phyloP scores from a whole-genome alignment of 1,140 invertebrate species.

The Apolygus lucorum region DNA sequence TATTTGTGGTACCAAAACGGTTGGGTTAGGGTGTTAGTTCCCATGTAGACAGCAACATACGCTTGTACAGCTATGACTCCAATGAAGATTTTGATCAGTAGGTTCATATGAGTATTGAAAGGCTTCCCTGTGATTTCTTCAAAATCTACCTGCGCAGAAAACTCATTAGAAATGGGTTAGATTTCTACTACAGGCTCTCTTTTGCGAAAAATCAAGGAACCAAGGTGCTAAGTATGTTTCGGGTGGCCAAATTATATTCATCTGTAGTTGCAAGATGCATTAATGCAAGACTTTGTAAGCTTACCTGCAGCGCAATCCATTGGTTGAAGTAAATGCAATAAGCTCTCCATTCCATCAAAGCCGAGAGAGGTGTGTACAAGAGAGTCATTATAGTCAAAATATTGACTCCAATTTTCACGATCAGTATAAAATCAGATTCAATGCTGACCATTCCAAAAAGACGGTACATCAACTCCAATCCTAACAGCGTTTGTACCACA shows the following conservation, averaged over 20 bases:
- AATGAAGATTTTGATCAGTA: not conserved
- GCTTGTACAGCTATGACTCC: not conserved
- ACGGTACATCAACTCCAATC: not conserved
- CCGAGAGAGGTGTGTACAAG: not conserved
- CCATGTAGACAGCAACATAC: not conserved
- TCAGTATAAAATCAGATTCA: not conserved
- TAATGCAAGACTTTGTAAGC: no score
- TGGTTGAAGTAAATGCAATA: conserved; percentile 7
- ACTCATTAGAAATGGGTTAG: not conserved
- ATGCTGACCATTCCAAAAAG: not conserved
- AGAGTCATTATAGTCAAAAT: not conserved
- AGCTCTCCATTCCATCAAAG: conserved; percentile 8
- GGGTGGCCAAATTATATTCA: no score
- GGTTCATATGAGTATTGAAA: not conserved
- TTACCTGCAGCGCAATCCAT: conserved; percentile 3
- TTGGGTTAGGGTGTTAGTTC: not conserved
- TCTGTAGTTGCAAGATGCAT: no score
- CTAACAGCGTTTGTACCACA: not conserved
- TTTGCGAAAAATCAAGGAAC: not conserved
- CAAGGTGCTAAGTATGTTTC: no score
- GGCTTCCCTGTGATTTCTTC: conserved; percentile 2
- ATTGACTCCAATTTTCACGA: conserved; percentile 1
- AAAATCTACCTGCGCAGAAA: conserved; percentile 2
- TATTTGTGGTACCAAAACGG: conserved; percentile 2
- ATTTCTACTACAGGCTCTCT: not conserved